Base-by-base conservation (phyloP, 2,113 vertebrate genomes). In the Thunnus maccoyii region DNA sequence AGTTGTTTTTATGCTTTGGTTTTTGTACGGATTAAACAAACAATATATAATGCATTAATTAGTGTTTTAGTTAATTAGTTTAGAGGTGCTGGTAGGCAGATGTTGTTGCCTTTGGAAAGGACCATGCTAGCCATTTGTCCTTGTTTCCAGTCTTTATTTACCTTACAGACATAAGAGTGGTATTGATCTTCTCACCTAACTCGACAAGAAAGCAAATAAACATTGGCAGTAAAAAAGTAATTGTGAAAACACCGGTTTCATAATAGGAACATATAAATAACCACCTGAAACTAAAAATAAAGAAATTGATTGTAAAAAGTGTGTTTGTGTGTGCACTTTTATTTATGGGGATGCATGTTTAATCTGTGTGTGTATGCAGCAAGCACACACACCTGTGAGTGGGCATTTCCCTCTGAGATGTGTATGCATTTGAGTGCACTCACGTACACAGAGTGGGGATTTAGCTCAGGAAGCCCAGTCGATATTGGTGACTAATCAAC, bases 401-500 rank as follows among this genome's bases (percentile, higher is more conserved):
- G 66, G 65, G 71, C 55, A 72, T 47, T 87, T 82, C 72, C 58
- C 78, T 76, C 36, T 65, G 83, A 80, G 64, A 76, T 76, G 77
- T 46, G 47, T 44, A 52, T 46, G 55, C 25, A 72, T 67, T 25
- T 51, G 50, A 71, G 79, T 82, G 73, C 62, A 61, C 72, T 77
- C 76, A 79, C 20, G 2, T 30, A 72, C 67, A 76, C 73, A 80
- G 66, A 81, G 67, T 47, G 68, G 61, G 77, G 81, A 83, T 74
- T 90, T 83, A 85, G 77, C 76, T 84, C 67, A 60, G 65, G 72
- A 73, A 71, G 61, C 56, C 41, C 3, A 76, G 67, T 91, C 79
- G 6, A 90, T 92, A 87, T 60, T 55, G 63, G 84, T 90, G 83
- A 90, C 85, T 91, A 93, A 92, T 92, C 86, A 90, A 78, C 76